Percentiles rank a stretch among this genome's conserved stretches.
Evolutionary conservation across 2,888 invertebrate species (phyloP).

Genomic region (Scaptomyza parva): DNA sequence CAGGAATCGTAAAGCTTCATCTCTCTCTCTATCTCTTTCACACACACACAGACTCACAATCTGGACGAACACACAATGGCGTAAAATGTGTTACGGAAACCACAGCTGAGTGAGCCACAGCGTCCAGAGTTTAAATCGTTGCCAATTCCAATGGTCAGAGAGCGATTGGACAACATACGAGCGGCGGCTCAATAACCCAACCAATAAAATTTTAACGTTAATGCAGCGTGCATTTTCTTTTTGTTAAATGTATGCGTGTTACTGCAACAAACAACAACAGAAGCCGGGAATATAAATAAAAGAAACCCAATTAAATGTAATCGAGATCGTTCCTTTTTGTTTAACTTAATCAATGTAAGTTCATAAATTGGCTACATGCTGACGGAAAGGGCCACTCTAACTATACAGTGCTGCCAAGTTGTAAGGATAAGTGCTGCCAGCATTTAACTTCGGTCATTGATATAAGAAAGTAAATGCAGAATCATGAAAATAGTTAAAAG

Average conservation of each 20-base stretch:
- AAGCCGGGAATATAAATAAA: background rate
- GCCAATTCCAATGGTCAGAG: conserved; percentile 31
- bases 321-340: conserved; percentile 44
- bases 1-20: conserved; percentile 51
- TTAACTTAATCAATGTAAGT: conserved; percentile 16
- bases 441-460: no score
- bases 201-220: conserved; percentile 75
- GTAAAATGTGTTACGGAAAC: conserved; percentile 73
- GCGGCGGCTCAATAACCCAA: conserved; percentile 57
- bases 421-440: no score
- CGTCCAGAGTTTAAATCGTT: conserved; percentile 42
- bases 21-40: no score
- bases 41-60: no score
- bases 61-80: conserved; percentile 48
- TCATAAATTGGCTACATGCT: conserved; percentile 13
- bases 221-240: conserved; percentile 62
- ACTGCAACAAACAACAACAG: background rate
- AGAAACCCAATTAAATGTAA: conserved; percentile 31
- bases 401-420: no score
- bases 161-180: conserved; percentile 19
- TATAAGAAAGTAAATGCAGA: no score
- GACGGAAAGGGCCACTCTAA: background rate
- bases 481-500: no score
- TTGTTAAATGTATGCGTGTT: no score
- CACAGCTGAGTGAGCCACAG: conserved; percentile 66